These are phyloP conservation scores for Erpobdella octoculata DNA, from an alignment of 2,888 invertebrate species.

Conservation along the genomic window DNA sequence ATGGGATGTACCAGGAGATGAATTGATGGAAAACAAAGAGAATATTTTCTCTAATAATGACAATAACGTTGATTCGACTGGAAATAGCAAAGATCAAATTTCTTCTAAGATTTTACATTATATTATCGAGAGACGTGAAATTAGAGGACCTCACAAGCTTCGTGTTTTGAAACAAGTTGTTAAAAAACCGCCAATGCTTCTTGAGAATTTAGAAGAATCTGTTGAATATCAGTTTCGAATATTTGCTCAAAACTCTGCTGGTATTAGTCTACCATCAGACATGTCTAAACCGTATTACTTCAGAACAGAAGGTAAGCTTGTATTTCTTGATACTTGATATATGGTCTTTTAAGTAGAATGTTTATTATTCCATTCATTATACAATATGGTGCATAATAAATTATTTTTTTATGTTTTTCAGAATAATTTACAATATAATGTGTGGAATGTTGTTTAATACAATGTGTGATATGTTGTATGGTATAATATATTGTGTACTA, in stretches of 20 bases:
- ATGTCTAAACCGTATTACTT: slow-evolving; percentile 39
- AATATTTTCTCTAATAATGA: neutral
- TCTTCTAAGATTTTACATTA: slow-evolving; percentile 31
- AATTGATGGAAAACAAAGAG: neutral
- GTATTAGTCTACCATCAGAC: slow-evolving; percentile 79
- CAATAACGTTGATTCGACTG: neutral
- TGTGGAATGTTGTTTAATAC: no score
- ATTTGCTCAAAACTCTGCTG: slow-evolving; percentile 78
- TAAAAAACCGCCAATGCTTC: slow-evolving; percentile 39
- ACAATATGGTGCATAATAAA: neutral
- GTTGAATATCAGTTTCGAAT: slow-evolving; percentile 84
- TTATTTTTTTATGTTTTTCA: neutral
- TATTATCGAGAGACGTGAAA: slow-evolving; percentile 35
- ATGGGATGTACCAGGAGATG: neutral
- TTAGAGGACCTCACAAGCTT: slow-evolving; percentile 65
- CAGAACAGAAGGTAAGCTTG: slow-evolving; percentile 8
- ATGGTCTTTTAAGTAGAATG: neutral
- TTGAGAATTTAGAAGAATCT: slow-evolving; percentile 67
- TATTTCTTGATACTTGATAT: neutral
- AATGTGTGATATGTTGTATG: no score
- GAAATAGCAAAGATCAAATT: neutral
- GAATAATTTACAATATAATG: neutral
- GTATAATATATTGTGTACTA: no score
- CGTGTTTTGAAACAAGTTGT: slow-evolving; percentile 79
- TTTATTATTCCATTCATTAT: neutral